Evolutionary conservation across 2,888 invertebrate genomes (phyloP).

Genomic region (Meandrusa payeni): DNA sequence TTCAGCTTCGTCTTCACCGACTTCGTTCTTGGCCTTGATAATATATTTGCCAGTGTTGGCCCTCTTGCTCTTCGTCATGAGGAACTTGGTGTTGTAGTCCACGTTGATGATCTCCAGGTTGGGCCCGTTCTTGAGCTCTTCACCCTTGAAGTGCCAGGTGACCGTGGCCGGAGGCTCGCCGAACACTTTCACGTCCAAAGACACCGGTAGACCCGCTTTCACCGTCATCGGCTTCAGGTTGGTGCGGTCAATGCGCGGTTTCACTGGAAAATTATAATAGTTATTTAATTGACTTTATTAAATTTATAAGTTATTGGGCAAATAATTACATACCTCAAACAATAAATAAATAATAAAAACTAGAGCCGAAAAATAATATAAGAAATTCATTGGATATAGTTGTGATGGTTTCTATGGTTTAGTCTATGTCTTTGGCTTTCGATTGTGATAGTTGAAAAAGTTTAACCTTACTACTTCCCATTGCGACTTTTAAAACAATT

Average conservation of each 20-base stretch:
- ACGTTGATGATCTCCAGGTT: constrained; percentile 88
- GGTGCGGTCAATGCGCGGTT: constrained; percentile 95
- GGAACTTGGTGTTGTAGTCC: constrained; percentile 95
- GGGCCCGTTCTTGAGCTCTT: constrained; percentile 82
- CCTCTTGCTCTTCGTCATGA: constrained; percentile 90
- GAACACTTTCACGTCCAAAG: constrained; percentile 92
- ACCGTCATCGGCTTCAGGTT: constrained; percentile 91
- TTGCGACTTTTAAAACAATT: too few relatives aligned
- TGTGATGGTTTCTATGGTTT: too few relatives aligned
- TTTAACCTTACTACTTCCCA: too few relatives aligned
- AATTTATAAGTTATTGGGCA: too few relatives aligned
- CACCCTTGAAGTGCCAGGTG: constrained; percentile 91
- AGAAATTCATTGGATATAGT: too few relatives aligned
- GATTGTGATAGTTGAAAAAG: too few relatives aligned
- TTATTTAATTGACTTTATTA: too few relatives aligned
- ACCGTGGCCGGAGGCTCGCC: constrained; percentile 97
- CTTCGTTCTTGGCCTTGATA: constrained; percentile 94
- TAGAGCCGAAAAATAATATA: too few relatives aligned
- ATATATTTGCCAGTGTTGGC: constrained; percentile 92
- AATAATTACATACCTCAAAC: too few relatives aligned
- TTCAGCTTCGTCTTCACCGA: constrained; percentile 95
- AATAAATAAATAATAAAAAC: too few relatives aligned
- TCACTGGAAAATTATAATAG: too few relatives aligned
- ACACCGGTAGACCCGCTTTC: constrained; percentile 93
- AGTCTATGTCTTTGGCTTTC: too few relatives aligned